Evolutionary conservation across 2,797 vertebrate species (phyloP).

Genomic region (Acrossocheilus fasciatus): DNA sequence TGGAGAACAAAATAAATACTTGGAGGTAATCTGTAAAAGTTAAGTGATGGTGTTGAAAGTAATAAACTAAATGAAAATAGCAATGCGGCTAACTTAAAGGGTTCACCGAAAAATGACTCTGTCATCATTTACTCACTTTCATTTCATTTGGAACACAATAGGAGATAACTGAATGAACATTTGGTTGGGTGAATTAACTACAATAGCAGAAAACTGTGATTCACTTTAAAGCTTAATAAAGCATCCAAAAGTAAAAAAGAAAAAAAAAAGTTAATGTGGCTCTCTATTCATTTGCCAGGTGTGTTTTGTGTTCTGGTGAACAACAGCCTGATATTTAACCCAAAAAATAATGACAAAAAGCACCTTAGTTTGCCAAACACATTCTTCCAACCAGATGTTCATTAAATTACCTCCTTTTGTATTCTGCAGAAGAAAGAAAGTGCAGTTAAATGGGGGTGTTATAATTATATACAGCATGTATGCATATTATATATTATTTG

Average conservation of each 20-base stretch:
- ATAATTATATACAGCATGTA: background rate
- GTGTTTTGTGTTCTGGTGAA: background rate
- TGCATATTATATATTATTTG: too few species aligned
- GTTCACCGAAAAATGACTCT: background rate
- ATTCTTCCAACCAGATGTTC: background rate
- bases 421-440: background rate
- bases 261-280: background rate
- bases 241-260: background rate
- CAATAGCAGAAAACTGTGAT: background rate
- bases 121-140: background rate
- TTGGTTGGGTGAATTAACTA: background rate
- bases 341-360: too few species aligned
- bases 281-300: background rate
- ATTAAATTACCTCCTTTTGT: background rate
- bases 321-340: too few species aligned
- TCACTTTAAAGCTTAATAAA: background rate
- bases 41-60: slow-evolving; percentile 14
- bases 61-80: slow-evolving; percentile 11
- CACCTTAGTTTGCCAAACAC: too few species aligned
- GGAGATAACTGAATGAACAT: background rate
- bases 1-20: slow-evolving; percentile 28
- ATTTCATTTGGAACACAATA: background rate
- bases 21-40: slow-evolving; percentile 1
- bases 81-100: background rate
- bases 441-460: background rate